These are phyloP conservation scores for Stenoptilia bipunctidactyla DNA, from an alignment of 2,888 invertebrate species.

Conservation along the genomic window DNA sequence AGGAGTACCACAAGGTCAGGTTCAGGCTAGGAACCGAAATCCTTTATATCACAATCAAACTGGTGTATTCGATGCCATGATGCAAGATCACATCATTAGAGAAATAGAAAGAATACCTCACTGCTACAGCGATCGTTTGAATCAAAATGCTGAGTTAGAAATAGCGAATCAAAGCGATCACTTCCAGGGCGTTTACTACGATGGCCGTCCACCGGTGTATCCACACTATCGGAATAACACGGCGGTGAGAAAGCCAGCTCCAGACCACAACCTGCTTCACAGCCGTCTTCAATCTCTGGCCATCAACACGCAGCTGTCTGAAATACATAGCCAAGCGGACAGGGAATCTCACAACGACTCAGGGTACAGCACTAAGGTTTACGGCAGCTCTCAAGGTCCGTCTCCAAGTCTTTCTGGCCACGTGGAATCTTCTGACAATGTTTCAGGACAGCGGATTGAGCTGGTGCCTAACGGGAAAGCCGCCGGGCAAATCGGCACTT, in stretches of 20 bases:
- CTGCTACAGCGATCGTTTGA: conserved; percentile 56
- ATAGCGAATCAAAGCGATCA: conserved; percentile 57
- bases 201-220: conserved; percentile 43
- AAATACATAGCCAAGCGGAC: conserved; percentile 65
- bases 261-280: conserved; percentile 54
- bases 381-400: conserved; percentile 82
- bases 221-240: conserved; percentile 27
- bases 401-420: conserved; percentile 80
- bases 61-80: conserved; percentile 63
- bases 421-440: conserved; percentile 47
- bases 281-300: conserved; percentile 58
- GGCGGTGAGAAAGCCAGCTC: conserved; percentile 38
- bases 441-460: conserved; percentile 49
- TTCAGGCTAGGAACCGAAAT: conserved; percentile 48
- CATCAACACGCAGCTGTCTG: conserved; percentile 60
- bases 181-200: conserved; percentile 48
- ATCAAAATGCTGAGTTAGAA: conserved; percentile 60
- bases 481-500: conserved; percentile 67
- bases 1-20: conserved; percentile 37
- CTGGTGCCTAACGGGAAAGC: conserved; percentile 40
- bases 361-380: conserved; percentile 87
- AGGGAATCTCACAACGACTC: conserved; percentile 85
- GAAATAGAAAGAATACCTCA: conserved; percentile 65
- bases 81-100: conserved; percentile 64
- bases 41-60: conserved; percentile 55